Percentiles rank a stretch among this genome's conserved stretches.
phyloP scores from a whole-genome alignment of 2,797 vertebrate genomes.

The Astyanax mexicanus region DNA sequence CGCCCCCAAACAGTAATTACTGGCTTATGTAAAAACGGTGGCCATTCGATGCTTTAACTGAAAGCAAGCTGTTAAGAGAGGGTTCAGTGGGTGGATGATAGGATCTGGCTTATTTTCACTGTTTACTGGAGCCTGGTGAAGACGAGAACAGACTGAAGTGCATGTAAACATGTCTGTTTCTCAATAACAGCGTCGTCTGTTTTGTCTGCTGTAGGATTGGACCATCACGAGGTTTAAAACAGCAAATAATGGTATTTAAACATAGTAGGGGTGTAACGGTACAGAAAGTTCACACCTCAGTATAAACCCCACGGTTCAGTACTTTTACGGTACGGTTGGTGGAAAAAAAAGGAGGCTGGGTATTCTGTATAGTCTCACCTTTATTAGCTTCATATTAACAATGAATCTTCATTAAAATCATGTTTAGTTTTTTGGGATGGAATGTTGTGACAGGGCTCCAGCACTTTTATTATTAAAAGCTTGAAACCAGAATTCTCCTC shows the following conservation, averaged over 20 bases:
- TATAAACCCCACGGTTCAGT: too few relatives aligned
- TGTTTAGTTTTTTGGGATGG: too few relatives aligned
- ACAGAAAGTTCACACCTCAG: too few relatives aligned
- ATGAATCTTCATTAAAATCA: too few relatives aligned
- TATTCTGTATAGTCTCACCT: too few relatives aligned
- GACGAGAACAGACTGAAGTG: background rate
- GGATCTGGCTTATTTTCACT: constrained; percentile 1
- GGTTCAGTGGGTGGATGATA: constrained; percentile 8
- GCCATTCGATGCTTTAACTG: background rate
- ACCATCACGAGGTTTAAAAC: background rate
- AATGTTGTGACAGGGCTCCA: too few relatives aligned
- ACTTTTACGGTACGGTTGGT: too few relatives aligned
- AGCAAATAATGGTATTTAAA: background rate
- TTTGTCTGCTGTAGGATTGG: background rate
- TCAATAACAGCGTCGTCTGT: background rate
- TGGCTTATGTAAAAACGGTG: constrained; percentile 9
- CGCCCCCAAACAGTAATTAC: background rate
- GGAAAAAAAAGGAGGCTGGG: too few relatives aligned
- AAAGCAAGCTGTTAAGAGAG: constrained; percentile 2
- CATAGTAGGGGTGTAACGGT: background rate
- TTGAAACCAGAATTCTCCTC: too few relatives aligned
- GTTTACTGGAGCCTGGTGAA: background rate
- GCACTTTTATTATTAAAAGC: too few relatives aligned
- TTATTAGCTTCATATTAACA: too few relatives aligned
- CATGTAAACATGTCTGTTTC: constrained; percentile 22